phyloP scores from a whole-genome alignment of 2,797 vertebrate genomes.

The Podargus strigoides region DNA sequence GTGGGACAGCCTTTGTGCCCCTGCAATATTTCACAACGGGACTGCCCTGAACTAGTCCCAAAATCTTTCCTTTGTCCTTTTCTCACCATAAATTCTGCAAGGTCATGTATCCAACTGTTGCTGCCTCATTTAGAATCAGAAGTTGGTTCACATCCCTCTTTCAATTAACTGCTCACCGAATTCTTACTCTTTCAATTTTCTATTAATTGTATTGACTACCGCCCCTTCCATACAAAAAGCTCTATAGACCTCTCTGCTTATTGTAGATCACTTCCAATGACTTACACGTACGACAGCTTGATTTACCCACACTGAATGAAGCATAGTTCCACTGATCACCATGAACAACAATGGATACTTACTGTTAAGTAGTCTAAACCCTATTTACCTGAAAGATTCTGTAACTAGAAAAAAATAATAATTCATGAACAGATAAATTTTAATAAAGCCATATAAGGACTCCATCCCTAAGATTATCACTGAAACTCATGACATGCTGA shows the following conservation, averaged over 20 bases:
- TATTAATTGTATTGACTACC: neutral
- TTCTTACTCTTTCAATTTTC: neutral
- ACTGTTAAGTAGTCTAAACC: neutral
- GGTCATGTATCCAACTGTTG: neutral
- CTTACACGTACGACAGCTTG: rapidly evolving
- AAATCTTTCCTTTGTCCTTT: neutral
- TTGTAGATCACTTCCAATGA: neutral
- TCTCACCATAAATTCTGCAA: neutral
- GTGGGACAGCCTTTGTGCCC: neutral
- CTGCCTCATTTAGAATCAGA: neutral
- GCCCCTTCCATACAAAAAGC: neutral
- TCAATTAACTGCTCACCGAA: neutral
- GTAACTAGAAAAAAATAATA: too few relatives aligned
- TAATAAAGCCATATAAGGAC: neutral
- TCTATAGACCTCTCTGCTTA: neutral
- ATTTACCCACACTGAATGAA: neutral
- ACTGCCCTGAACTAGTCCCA: neutral
- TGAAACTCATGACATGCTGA: neutral
- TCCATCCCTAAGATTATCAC: neutral
- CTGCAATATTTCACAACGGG: neutral
- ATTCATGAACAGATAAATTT: neutral
- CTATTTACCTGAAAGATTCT: neutral
- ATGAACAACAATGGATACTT: neutral
- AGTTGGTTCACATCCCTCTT: neutral
- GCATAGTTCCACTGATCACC: neutral